phyloP scores from a whole-genome alignment of 1,140 invertebrate genomes.

The Tetraneura akinire region DNA sequence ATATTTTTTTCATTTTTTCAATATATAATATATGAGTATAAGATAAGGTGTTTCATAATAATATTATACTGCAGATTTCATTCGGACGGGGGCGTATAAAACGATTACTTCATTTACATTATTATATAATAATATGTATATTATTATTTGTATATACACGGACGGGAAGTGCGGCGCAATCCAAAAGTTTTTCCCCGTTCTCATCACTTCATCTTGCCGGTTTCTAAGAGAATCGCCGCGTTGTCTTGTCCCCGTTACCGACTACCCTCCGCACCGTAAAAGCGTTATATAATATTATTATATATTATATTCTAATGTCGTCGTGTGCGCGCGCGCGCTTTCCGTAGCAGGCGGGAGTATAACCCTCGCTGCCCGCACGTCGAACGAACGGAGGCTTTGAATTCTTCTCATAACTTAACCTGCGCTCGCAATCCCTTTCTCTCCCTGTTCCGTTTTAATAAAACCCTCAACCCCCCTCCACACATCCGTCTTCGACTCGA shows the following conservation, averaged over 20 bases:
- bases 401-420: slow-evolving; percentile 28
- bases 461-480: slow-evolving; percentile 22
- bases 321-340: neutral
- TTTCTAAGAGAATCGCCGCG: neutral
- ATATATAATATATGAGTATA: too few species aligned
- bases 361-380: neutral
- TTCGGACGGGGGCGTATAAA: neutral
- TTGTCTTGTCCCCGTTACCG: too few species aligned
- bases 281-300: too few species aligned
- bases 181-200: slow-evolving; percentile 19
- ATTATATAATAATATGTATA: too few species aligned
- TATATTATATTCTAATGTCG: too few species aligned
- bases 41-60: too few species aligned
- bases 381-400: slow-evolving; percentile 17
- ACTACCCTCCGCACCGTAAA: neutral
- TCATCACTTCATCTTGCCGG: neutral
- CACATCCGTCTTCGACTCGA: too few species aligned
- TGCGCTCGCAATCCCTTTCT: neutral
- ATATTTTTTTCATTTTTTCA: too few species aligned
- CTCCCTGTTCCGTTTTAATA: slow-evolving; percentile 26
- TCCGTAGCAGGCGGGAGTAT: too few species aligned
- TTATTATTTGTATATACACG: neutral
- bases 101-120: slow-evolving; percentile 34
- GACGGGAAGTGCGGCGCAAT: neutral
- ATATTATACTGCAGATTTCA: too few species aligned